Base-by-base conservation (phyloP, 2,797 vertebrate genomes). In the Acrocephalus scirpaceus region DNA sequence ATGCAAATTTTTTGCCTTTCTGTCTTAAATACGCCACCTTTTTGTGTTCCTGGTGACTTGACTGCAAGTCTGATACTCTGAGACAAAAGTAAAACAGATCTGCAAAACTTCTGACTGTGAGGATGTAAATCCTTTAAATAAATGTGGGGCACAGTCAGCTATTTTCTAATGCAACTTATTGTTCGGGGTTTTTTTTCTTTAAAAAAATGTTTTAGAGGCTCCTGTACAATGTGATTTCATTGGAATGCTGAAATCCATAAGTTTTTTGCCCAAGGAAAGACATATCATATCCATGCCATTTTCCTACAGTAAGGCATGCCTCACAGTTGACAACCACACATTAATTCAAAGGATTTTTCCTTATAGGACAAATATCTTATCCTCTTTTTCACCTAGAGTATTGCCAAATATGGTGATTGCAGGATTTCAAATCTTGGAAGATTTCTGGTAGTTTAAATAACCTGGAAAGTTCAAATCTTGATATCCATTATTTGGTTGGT, bases 381-480 rank as follows among this genome's bases (percentile, higher is more conserved):
- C 70, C 36, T 86, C 54, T 69, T 79, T 90, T 86, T 76, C 65
- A 71, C 21, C 38, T 61, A 57, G 34, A 90, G 13, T 74, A 50
- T 29, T 95, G 18, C n/a, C 76, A 91, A 48, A 79, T 40, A 54
- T 16, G 18, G 13, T 45, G 19, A 45, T 93, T 80, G 18, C 34
- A 76, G 19, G 32, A 58, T 76, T 76, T 77, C 16, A 30, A 23
- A 42, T 65, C 25, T 66, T 58, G 53, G 34, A 75, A 48, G 75
- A 71, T 13, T 67, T 72, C 54, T 78, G 34, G 38, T 38, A 23
- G 13, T 79, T 58, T 60, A 91, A 72, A 34, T 48, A 88, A 65
- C 15, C 22, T 23, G 7, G 44, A 45, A 92, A 86, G 34, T 91
- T 93, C 34, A 78, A 64, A 73, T 61, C 48, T 78, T 93, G 38